These are phyloP conservation scores for Eulacestoma nigropectus DNA, from an alignment of 2,113 vertebrate genomes.

Conservation along the genomic window DNA sequence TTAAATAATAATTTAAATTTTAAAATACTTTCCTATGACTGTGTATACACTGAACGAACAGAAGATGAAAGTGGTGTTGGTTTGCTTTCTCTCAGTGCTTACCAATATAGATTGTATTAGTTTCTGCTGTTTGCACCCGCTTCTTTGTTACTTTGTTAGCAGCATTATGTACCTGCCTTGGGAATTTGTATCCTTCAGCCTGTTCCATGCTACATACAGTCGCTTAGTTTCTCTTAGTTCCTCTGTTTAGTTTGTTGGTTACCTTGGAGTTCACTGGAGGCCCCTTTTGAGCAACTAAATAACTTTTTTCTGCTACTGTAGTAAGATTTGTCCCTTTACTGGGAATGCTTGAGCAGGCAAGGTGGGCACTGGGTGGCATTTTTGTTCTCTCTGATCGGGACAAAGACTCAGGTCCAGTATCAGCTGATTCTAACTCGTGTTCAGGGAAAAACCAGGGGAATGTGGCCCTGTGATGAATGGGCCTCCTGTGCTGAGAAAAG, in stretches of 20 bases:
- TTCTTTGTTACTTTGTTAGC: background rate
- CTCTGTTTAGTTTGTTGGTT: background rate
- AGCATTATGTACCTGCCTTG: background rate
- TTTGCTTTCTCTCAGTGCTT: background rate
- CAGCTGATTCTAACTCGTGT: accelerated
- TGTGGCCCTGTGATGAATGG: background rate
- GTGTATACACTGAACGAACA: background rate
- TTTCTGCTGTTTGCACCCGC: background rate
- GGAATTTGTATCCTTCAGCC: background rate
- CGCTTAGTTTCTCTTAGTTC: too few species aligned
- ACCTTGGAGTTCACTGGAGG: background rate
- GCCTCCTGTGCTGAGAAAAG: background rate
- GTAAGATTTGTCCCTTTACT: background rate
- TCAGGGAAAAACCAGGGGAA: background rate
- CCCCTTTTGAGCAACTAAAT: background rate
- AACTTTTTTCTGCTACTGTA: background rate
- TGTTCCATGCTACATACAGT: background rate
- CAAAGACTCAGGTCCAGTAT: background rate
- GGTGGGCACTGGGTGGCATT: background rate
- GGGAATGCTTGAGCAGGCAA: background rate
- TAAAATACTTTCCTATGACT: background rate
- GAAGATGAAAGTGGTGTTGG: background rate
- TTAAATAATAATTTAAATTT: background rate
- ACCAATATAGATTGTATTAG: background rate
- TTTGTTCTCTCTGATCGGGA: background rate